Percentiles rank a stretch among this genome's conserved stretches.
These are phyloP conservation scores for Phragmatobia fuliginosa DNA, from an alignment of 2,888 invertebrate species.

Conservation along the genomic window DNA sequence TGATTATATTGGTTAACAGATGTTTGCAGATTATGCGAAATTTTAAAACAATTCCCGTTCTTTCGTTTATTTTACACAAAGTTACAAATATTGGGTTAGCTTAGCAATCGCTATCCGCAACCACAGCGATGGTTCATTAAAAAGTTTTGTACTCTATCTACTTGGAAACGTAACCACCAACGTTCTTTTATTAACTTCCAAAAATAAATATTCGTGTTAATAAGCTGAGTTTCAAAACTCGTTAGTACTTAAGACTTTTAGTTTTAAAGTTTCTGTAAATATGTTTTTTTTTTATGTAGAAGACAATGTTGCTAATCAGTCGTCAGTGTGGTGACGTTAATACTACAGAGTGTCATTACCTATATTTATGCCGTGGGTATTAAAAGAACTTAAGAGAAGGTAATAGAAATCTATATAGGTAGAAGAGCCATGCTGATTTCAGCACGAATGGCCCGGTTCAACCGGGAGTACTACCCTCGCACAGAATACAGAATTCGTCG, in stretches of 20 bases:
- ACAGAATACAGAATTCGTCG: too few relatives aligned
- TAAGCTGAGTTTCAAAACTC: constrained; percentile 12
- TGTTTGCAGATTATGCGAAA: background rate
- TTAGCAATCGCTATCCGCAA: constrained; percentile 8
- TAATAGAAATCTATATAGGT: too few relatives aligned
- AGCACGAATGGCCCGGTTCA: too few relatives aligned
- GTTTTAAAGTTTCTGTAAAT: background rate
- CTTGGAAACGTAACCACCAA: constrained; percentile 12
- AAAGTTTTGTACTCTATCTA: constrained; percentile 18
- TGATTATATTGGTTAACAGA: too few relatives aligned
- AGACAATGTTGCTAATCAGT: too few relatives aligned
- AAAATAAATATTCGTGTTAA: constrained; percentile 16
- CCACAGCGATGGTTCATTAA: constrained; percentile 23
- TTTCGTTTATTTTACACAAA: constrained; percentile 3
- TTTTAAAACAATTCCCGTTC: background rate
- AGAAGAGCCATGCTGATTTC: too few relatives aligned
- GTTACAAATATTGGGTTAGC: constrained; percentile 14
- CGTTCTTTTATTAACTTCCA: constrained; percentile 19
- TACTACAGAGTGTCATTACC: too few relatives aligned
- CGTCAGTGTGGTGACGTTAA: too few relatives aligned
- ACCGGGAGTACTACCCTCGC: too few relatives aligned
- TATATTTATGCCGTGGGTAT: too few relatives aligned
- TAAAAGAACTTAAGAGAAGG: too few relatives aligned
- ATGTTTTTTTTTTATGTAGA: background rate
- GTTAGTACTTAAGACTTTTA: background rate